Base-by-base conservation (phyloP, 2,888 invertebrate species). In the Trissolcus japonicus region DNA sequence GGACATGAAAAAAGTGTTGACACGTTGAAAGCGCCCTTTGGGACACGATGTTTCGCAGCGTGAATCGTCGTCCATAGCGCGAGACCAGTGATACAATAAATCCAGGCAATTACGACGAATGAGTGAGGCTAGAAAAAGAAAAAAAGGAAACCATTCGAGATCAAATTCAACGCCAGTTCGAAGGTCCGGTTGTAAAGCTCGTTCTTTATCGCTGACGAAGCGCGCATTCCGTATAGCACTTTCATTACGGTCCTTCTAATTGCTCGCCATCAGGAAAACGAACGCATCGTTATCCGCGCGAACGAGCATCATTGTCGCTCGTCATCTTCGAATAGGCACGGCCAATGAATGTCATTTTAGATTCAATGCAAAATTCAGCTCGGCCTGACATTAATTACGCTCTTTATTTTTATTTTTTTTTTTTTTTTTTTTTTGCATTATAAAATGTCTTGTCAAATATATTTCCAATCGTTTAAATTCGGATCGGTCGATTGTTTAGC, bases 171-270 rank as follows among this genome's bases (percentile, higher is more conserved):
- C 81, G 81, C 72, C 29, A 66, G 77, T 81, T 78, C 81, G 81
- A 80, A 76, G 81, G 83, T 78, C 79, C 59, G 54, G 83, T 80
- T 82, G 82, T 87, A 87, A 87, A 87, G 78, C 81, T 77, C 56
- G 46, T 78, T 81, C 83, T 87, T 87, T 87, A 87, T 86, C 83
- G 83, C 82, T 76, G 80, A 81, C 81, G 83, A 83, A 85, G 82
- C 80, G 80, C 83, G 81, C 82, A 82, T 83, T 85, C 82, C 85
- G 80, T 85, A 86, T 86, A 86, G 82, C 86, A 86, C 86, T 87
- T 86, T 87, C 85, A 87, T 87, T 86, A 84, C 85, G 81, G 83
- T 86, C 84, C 83, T 87, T 86, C 86, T 87, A 87, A 87, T 86
- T 87, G 86, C 86, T 85, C 82, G 83, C 83, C 84, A 81, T 85